Base-by-base conservation (phyloP, 2,888 invertebrate species). In the Rapana venosa region DNA sequence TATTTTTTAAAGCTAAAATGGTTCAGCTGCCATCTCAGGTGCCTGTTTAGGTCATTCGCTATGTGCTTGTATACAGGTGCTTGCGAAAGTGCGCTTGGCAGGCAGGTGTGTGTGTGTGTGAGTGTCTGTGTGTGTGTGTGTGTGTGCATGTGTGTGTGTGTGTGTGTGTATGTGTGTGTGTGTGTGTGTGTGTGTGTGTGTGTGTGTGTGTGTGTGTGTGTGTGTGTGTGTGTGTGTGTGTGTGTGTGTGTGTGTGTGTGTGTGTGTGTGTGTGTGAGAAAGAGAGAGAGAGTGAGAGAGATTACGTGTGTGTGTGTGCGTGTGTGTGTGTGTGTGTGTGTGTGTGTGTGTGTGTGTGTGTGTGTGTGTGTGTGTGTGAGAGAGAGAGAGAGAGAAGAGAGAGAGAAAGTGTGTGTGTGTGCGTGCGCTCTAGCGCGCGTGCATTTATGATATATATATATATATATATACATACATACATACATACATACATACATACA, bases 181-280 rank as follows among this genome's bases (percentile, higher is more conserved):
- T 81, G 35, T 15, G 81, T 35, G 81, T 81, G 36, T 81, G 81
- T 35, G 36, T 35, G 81, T 15, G 20, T 22, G 81, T 81, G 35
- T 81, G 81, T 81, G 81, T 81, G 36, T 81, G 81, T 81, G 36
- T 35, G 36, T 35, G 84, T 84, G 84, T 84, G 84, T 84, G 84
- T 56, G 84, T 84, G 84, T 84, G 84, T 84, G 84, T 84, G 56
- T 56, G 84, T 56, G 84, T 84, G 84, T n/a, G 84, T 84, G 84
- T 84, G 56, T 84, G 84, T 56, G 84, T 84, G 56, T 56, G 84
- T 84, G 84, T 84, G 84, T 84, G 84, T 56, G 84, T 56, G 81
- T 84, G 84, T 84, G 84, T 84, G 84, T 84, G 84, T 84, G 84
- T 84, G 56, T 84, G 36, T 84, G 56, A 58, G 66, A 66, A 35